These are phyloP conservation scores for Odontomyia ornata DNA, from an alignment of 2,888 invertebrate genomes.

Conservation along the genomic window DNA sequence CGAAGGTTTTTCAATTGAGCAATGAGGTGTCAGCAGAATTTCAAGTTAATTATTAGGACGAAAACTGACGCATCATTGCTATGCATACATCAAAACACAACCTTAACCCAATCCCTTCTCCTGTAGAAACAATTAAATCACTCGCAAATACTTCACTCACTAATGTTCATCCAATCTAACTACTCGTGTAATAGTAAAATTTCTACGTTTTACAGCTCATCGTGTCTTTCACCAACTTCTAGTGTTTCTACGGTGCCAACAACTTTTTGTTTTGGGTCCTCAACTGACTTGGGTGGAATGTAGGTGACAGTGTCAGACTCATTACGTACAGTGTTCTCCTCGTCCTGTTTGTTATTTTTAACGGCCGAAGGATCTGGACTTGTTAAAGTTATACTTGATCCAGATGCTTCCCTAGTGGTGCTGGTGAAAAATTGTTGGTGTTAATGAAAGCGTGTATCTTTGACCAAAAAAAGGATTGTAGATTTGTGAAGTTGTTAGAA, in stretches of 20 bases:
- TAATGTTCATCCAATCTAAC: background rate
- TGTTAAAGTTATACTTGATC: conserved; percentile 67
- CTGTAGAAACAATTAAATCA: background rate
- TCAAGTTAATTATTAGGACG: no score
- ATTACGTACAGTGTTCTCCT: conserved; percentile 58
- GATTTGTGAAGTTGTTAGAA: conserved; percentile 46
- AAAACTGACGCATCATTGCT: background rate
- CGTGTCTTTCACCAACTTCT: conserved; percentile 28
- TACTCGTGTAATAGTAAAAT: background rate
- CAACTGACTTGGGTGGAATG: conserved; percentile 54
- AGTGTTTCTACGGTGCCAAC: conserved; percentile 38
- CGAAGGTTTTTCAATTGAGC: background rate
- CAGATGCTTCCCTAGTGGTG: conserved; percentile 57
- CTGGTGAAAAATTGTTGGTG: background rate
- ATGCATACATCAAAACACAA: conserved; percentile 6
- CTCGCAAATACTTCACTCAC: background rate
- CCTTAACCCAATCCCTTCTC: no score
- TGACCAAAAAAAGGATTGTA: conserved; percentile 42
- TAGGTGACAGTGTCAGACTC: conserved; percentile 62
- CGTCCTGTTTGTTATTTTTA: conserved; percentile 50
- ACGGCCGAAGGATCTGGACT: conserved; percentile 67
- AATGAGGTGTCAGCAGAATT: no score
- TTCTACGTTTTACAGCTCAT: conserved; percentile 37
- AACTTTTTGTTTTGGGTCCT: conserved; percentile 28
- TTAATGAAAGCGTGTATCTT: conserved; percentile 40